A percentile compares a stretch with the other conserved stretches of the same genome.
Evolutionary conservation across 2,797 vertebrate species (phyloP).

Genomic region (Eospalax fontanierii): DNA sequence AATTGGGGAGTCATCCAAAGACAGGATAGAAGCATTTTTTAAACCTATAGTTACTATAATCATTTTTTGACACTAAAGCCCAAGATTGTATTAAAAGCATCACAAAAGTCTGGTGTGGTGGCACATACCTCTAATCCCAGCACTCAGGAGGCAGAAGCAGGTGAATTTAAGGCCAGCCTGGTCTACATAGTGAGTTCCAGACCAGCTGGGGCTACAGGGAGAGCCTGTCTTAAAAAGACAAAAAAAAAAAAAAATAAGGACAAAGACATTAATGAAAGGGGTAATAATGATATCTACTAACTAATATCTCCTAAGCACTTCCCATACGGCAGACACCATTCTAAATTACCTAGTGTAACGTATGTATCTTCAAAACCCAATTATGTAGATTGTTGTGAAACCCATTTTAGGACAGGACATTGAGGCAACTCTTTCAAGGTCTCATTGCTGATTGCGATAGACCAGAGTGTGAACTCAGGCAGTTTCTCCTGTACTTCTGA

Average conservation of each 20-base stretch:
- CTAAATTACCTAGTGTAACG: constrained; percentile 17
- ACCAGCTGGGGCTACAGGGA: too few relatives aligned
- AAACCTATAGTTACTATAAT: background rate
- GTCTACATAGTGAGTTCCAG: too few relatives aligned
- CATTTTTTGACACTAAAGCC: background rate
- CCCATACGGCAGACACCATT: background rate
- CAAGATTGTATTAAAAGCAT: background rate
- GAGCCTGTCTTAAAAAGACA: too few relatives aligned
- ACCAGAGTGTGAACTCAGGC: background rate
- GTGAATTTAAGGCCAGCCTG: too few relatives aligned
- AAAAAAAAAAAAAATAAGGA: too few relatives aligned
- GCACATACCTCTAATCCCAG: too few relatives aligned
- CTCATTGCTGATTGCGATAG: background rate
- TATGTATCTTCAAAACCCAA: background rate
- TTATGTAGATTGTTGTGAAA: background rate
- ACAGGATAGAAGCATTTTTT: background rate
- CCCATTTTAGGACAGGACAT: background rate
- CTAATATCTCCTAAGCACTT: background rate
- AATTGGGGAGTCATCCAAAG: background rate
- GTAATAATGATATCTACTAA: background rate
- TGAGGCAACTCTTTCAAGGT: background rate
- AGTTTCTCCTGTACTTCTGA: background rate
- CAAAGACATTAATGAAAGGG: background rate
- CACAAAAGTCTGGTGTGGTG: too few relatives aligned
- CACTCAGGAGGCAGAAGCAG: too few relatives aligned